phyloP scores from a whole-genome alignment of 2,888 invertebrate species.

The Cheilosia impressa region DNA sequence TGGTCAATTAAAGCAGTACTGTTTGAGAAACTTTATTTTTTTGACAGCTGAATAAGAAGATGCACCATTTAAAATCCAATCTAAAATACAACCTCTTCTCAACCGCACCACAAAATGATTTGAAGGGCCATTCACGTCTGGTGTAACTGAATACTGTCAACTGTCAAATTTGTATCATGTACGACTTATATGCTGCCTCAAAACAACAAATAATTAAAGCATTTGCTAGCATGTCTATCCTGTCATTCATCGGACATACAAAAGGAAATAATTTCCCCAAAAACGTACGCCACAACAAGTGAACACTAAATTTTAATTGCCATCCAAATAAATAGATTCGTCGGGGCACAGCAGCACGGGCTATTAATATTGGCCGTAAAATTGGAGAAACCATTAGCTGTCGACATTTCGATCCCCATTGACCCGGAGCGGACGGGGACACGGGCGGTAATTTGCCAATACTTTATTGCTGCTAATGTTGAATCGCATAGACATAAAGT shows the following conservation, averaged over 20 bases:
- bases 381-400: conserved; percentile 8
- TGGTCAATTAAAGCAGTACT: too few relatives aligned
- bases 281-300: conserved; percentile 6
- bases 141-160: too few relatives aligned
- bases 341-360: background rate
- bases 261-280: conserved; percentile 1
- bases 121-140: too few relatives aligned
- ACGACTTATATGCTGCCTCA: too few relatives aligned
- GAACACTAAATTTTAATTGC: conserved; percentile 24
- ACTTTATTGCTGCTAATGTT: conserved; percentile 8
- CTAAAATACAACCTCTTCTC: too few relatives aligned
- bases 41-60: too few relatives aligned
- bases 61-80: too few relatives aligned
- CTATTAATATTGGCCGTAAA: conserved; percentile 10
- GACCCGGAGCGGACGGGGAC: background rate
- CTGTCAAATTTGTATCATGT: too few relatives aligned
- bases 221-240: background rate
- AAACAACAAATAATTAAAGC: background rate
- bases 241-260: conserved; percentile 5
- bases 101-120: too few relatives aligned
- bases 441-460: background rate
- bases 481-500: background rate
- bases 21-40: too few relatives aligned
- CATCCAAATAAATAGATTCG: conserved; percentile 28
- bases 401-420: conserved; percentile 2